Evolutionary conservation across 2,888 invertebrate species (phyloP).

Genomic region (Dasypolia templi): DNA sequence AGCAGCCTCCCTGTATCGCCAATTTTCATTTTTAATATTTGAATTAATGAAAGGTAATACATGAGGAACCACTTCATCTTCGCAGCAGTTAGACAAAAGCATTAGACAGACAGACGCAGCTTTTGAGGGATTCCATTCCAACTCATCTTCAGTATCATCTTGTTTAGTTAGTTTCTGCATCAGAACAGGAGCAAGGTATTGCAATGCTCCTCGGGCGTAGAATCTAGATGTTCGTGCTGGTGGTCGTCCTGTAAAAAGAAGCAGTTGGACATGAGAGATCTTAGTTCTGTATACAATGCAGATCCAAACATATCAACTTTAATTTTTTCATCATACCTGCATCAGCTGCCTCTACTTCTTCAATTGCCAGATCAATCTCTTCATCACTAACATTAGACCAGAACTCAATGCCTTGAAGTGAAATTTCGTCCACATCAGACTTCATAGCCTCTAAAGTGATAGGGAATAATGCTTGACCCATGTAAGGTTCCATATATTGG

Average conservation of each 20-base stretch:
- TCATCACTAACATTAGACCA: conserved; percentile 99
- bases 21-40: conserved; percentile 97
- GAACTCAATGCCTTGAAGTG: conserved; percentile 99
- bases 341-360: conserved; percentile 98
- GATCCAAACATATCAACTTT: background rate
- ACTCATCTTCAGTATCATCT: conserved; percentile 99
- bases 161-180: conserved; percentile 98
- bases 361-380: conserved; percentile 98
- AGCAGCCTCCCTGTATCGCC: conserved; percentile 98
- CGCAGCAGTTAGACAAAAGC: conserved; percentile 99
- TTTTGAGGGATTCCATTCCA: conserved; percentile 99
- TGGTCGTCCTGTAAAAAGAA: conserved; percentile 92
- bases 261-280: background rate
- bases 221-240: conserved; percentile 97
- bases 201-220: conserved; percentile 99
- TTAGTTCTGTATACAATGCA: background rate
- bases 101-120: conserved; percentile 99
- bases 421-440: conserved; percentile 98
- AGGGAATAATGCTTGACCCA: conserved; percentile 99
- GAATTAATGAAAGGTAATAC: conserved; percentile 99
- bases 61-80: conserved; percentile 98
- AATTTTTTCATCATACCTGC: conserved; percentile 85
- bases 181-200: conserved; percentile 98
- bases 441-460: conserved; percentile 99
- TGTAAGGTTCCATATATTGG: conserved; percentile 99